phyloP scores from a whole-genome alignment of 2,113 vertebrate species.

The Plotosus lineatus region DNA sequence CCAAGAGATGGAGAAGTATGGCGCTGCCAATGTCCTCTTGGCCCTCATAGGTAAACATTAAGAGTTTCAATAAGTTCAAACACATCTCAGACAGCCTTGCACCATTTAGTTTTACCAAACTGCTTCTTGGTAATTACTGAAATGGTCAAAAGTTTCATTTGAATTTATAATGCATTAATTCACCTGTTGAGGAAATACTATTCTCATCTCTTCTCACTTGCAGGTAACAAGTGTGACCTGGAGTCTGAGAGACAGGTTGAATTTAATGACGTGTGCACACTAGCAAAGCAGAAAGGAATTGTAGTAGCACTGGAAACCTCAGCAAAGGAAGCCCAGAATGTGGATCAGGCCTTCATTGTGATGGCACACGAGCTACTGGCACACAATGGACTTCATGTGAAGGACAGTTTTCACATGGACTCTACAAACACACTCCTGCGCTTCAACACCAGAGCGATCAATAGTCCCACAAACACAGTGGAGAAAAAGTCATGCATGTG shows the following conservation, averaged over 20 bases:
- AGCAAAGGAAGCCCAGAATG: slow-evolving; percentile 81
- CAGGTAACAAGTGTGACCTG: slow-evolving; percentile 91
- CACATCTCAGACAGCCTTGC: background rate
- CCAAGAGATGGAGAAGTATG: slow-evolving; percentile 87
- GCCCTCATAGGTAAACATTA: slow-evolving; percentile 86
- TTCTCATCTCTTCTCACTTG: background rate
- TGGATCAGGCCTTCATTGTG: slow-evolving; percentile 79
- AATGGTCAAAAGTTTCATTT: background rate
- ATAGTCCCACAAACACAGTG: background rate
- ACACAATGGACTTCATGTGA: slow-evolving; percentile 68
- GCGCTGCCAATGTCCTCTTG: slow-evolving; percentile 83
- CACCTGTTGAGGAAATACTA: background rate
- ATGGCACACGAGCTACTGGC: slow-evolving; percentile 81
- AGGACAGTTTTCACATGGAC: background rate
- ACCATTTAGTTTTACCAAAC: background rate
- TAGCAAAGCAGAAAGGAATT: slow-evolving; percentile 83
- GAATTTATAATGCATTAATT: background rate
- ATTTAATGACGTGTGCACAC: slow-evolving; percentile 84
- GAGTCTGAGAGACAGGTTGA: slow-evolving; percentile 78
- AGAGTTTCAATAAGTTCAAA: background rate
- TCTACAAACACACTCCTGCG: background rate
- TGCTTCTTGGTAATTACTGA: background rate
- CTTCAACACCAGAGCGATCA: slow-evolving; percentile 20
- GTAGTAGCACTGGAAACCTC: slow-evolving; percentile 92
- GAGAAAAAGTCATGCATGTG: slow-evolving; percentile 36